Evolutionary conservation across 2,888 invertebrate genomes (phyloP).

Genomic region (Ditula angustiorana): DNA sequence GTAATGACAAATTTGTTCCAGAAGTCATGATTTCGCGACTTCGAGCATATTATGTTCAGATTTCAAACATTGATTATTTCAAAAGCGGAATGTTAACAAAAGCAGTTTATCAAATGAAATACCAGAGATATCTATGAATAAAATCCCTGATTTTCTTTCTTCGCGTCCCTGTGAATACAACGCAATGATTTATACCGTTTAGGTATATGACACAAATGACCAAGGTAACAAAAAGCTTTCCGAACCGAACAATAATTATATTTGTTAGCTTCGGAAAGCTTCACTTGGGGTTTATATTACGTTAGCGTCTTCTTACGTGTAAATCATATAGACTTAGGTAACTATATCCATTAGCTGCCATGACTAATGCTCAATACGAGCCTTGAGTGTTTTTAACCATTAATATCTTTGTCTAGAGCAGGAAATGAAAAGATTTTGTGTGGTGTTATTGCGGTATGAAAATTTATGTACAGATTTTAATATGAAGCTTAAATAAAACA

Average conservation of each 20-base stretch:
- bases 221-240: conserved; percentile 35
- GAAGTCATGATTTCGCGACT: too few species aligned
- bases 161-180: conserved; percentile 17
- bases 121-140: neutral
- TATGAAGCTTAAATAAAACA: too few species aligned
- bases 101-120: neutral
- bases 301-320: conserved; percentile 5
- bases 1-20: too few species aligned
- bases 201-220: conserved; percentile 35
- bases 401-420: neutral
- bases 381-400: neutral
- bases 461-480: neutral
- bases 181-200: conserved; percentile 29
- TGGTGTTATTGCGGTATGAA: neutral
- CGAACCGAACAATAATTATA: conserved; percentile 36
- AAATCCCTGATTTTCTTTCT: conserved; percentile 26
- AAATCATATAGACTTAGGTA: conserved; percentile 1
- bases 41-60: too few species aligned
- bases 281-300: conserved; percentile 17
- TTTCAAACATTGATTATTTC: too few species aligned
- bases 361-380: neutral
- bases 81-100: too few species aligned
- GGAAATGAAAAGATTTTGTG: neutral
- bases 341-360: conserved; percentile 15
- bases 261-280: conserved; percentile 32